A percentile compares a stretch with the other conserved stretches of the same genome.
Evolutionary conservation across 2,113 vertebrate genomes (phyloP).

Genomic region (Noturus placidus): DNA sequence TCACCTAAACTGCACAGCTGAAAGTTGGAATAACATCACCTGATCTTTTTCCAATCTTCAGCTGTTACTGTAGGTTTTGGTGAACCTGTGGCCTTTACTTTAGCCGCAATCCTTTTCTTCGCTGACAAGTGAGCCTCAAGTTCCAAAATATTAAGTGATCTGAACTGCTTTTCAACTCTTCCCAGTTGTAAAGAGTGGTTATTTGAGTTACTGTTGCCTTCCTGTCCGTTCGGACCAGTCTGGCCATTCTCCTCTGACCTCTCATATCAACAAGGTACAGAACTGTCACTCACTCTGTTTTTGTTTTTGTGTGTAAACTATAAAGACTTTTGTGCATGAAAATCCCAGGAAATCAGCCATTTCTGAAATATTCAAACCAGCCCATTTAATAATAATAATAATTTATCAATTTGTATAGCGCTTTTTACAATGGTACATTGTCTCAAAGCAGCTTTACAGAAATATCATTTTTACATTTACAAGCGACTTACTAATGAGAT

Average conservation of each 20-base stretch:
- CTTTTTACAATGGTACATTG: no score
- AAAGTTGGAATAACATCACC: neutral
- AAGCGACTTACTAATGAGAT: no score
- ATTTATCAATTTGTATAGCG: no score
- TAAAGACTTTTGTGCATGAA: neutral
- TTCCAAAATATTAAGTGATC: neutral
- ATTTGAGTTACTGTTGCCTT: neutral
- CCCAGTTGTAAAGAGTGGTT: neutral
- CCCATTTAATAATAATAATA: no score
- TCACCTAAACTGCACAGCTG: neutral
- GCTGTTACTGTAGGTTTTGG: neutral
- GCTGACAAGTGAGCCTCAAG: neutral
- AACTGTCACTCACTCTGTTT: neutral
- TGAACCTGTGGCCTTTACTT: neutral
- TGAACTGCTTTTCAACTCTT: neutral
- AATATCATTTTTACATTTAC: no score
- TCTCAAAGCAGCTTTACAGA: no score
- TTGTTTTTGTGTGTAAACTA: neutral
- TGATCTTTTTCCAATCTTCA: neutral
- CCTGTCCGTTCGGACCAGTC: neutral
- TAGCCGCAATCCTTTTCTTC: neutral
- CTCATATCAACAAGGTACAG: neutral
- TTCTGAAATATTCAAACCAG: neutral
- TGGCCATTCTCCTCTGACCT: neutral
- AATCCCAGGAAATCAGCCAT: neutral